phyloP scores from a whole-genome alignment of 2,113 vertebrate species.

The Rhineura floridana region DNA sequence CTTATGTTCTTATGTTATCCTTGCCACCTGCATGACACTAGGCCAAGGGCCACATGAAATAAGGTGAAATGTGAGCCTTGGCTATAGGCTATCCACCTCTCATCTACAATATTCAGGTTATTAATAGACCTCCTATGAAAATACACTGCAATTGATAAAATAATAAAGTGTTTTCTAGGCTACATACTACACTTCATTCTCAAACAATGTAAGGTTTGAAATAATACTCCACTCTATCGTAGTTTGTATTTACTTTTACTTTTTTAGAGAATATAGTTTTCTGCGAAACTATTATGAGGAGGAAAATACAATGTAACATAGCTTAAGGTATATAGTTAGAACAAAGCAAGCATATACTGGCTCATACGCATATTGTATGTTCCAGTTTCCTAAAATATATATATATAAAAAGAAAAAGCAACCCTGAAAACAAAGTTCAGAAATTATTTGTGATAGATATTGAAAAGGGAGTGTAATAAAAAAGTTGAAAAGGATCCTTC shows the following conservation, averaged over 20 bases:
- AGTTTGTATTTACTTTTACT: conserved; percentile 57
- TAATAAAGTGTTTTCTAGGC: conserved; percentile 58
- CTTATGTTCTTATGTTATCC: no score
- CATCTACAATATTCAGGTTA: conserved; percentile 48
- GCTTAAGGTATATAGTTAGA: conserved; percentile 38
- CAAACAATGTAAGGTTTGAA: conserved; percentile 49
- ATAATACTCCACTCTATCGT: conserved; percentile 44
- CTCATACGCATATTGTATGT: conserved; percentile 23
- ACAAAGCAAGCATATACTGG: conserved; percentile 23
- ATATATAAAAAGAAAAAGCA: conserved; percentile 32
- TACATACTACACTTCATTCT: conserved; percentile 40
- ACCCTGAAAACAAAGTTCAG: conserved; percentile 32
- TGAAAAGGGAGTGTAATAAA: conserved; percentile 23
- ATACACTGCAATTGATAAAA: conserved; percentile 37
- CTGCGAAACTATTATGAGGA: conserved; percentile 40
- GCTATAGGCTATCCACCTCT: neutral
- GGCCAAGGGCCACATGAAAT: neutral
- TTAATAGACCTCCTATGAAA: conserved; percentile 50
- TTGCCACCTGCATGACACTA: no score
- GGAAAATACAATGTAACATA: conserved; percentile 37
- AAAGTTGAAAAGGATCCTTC: neutral
- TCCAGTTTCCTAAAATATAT: conserved; percentile 25
- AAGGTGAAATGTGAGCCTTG: neutral
- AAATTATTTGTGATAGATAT: conserved; percentile 49
- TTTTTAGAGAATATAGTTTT: conserved; percentile 52